Percentiles rank a stretch among this genome's conserved stretches.
Conservation (phyloP, 1,140 invertebrate genomes). For the Psilanteris sp. region DNA sequence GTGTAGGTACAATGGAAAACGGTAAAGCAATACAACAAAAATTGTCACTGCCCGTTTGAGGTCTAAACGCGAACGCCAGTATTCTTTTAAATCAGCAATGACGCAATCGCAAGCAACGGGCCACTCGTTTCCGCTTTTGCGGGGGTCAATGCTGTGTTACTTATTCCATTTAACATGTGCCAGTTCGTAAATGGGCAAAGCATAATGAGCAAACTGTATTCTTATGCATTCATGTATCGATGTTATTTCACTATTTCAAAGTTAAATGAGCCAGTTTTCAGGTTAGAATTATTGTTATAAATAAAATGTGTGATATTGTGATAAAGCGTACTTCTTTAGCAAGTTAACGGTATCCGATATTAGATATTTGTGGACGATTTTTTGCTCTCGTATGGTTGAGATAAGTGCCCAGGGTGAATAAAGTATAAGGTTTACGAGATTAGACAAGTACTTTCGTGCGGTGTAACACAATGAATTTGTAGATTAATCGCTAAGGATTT, state of each 20-base stretch:
- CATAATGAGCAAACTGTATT: conserved; percentile 30
- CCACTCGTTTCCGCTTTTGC: conserved; percentile 32
- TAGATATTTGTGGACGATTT: conserved; percentile 48
- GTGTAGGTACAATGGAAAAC: conserved; percentile 53
- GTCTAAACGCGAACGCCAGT: conserved; percentile 10
- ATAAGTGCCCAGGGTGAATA: conserved; percentile 37
- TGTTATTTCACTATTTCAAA: conserved; percentile 31
- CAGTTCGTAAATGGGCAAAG: conserved; percentile 42
- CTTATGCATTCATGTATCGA: conserved; percentile 23
- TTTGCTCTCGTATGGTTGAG: conserved; percentile 20
- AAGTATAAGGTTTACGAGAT: conserved; percentile 44
- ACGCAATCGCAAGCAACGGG: conserved; percentile 24
- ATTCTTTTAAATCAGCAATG: conserved; percentile 19
- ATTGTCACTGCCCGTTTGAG: conserved; percentile 26
- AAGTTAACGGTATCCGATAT: conserved; percentile 37
- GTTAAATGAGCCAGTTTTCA: conserved; percentile 29
- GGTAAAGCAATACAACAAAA: conserved; percentile 46
- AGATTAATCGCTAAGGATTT: conserved; percentile 1
- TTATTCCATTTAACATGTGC: conserved; percentile 29
- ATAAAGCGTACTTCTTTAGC: conserved; percentile 8
- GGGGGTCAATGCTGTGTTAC: conserved; percentile 19
- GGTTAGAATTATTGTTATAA: conserved; percentile 35
- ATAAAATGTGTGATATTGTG: conserved; percentile 13
- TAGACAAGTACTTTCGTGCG: conserved; percentile 21
- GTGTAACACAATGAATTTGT: conserved; percentile 16